Evolutionary conservation across 2,888 invertebrate species (phyloP).

Genomic region (Xestia xanthographa): DNA sequence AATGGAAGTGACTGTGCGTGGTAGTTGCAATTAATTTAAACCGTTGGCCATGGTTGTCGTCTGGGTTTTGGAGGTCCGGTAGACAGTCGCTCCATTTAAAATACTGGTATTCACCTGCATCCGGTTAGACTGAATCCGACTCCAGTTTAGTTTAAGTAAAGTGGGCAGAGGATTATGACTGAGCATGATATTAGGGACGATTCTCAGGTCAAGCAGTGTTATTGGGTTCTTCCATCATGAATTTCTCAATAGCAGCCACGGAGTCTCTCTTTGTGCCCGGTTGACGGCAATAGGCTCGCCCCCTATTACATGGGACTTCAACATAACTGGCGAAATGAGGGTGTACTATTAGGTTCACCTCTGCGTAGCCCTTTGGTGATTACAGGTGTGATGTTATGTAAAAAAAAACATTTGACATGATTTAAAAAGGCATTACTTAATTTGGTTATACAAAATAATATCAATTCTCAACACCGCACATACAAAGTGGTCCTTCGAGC

Average conservation of each 20-base stretch:
- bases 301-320: not conserved
- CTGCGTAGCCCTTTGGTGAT: no score
- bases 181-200: not conserved
- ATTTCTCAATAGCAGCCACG: not conserved
- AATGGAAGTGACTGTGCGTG: slow-evolving; percentile 31
- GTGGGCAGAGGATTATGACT: not conserved
- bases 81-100: not conserved
- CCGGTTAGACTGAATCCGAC: not conserved
- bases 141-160: not conserved
- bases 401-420: not conserved
- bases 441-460: no score
- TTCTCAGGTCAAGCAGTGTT: not conserved
- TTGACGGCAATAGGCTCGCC: not conserved
- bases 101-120: not conserved
- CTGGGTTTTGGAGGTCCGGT: not conserved
- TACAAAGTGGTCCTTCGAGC: no score
- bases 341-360: no score
- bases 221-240: not conserved
- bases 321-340: not conserved
- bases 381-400: no score
- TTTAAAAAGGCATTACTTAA: no score
- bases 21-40: not conserved
- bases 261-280: not conserved
- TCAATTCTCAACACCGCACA: no score
- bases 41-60: not conserved